Percentiles rank a stretch among this genome's conserved stretches.
Conservation (phyloP, 1,140 invertebrate species). For the Ditylenchus dipsaci region DNA sequence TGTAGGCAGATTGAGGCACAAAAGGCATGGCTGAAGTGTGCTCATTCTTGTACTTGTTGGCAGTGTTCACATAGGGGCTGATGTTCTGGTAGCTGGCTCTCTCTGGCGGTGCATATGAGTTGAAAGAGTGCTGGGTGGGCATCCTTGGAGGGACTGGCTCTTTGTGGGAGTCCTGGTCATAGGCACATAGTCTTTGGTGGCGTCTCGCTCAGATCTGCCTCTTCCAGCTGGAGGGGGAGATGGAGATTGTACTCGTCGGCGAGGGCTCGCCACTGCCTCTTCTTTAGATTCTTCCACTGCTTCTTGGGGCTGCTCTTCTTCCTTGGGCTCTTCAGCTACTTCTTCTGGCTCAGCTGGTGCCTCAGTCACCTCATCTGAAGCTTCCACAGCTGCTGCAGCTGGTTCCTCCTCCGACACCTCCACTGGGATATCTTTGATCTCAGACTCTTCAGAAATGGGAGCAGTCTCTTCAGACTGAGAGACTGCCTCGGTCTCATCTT, state of each 20-base stretch:
- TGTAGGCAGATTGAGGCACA: constrained; percentile 47
- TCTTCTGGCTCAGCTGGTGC: constrained; percentile 9
- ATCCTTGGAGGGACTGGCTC: constrained; percentile 46
- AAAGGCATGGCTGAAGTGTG: constrained; percentile 40
- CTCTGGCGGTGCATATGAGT: constrained; percentile 52
- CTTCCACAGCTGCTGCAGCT: constrained; percentile 3
- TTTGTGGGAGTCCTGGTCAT: constrained; percentile 51
- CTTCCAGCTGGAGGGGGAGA: constrained; percentile 45
- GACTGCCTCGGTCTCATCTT: constrained; percentile 21
- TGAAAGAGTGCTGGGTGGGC: constrained; percentile 49
- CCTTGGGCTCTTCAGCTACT: constrained; percentile 3
- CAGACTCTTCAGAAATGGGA: constrained; percentile 25
- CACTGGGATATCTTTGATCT: constrained; percentile 19
- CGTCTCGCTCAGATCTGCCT: constrained; percentile 21
- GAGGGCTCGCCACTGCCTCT: constrained; percentile 14
- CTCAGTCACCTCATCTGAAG: neutral
- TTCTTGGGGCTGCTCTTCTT: constrained; percentile 12
- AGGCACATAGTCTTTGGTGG: constrained; percentile 46
- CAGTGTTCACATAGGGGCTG: constrained; percentile 52
- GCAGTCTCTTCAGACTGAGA: constrained; percentile 16
- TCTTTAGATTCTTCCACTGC: no score
- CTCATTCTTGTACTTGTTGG: constrained; percentile 52
- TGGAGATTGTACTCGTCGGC: constrained; percentile 37
- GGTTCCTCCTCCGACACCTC: constrained; percentile 21
- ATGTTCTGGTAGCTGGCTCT: constrained; percentile 50